Evolutionary conservation across 2,113 vertebrate genomes (phyloP).

Genomic region (Cnemophilus loriae): DNA sequence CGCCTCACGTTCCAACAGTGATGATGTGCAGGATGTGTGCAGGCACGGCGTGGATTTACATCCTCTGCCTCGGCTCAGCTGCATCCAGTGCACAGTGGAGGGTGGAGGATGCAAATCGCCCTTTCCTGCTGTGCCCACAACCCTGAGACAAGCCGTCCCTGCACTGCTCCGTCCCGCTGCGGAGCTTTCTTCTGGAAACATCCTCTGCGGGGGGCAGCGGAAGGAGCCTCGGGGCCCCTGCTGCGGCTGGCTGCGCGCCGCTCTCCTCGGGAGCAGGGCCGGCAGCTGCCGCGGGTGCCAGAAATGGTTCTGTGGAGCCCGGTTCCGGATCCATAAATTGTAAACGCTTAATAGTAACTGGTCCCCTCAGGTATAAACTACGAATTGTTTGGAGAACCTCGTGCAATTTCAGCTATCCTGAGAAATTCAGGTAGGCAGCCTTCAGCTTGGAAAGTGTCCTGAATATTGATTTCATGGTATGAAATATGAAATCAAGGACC

Average conservation of each 20-base stretch:
- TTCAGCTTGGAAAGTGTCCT: not conserved
- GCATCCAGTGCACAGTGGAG: not conserved
- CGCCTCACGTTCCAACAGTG: accelerated
- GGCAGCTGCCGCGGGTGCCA: not conserved
- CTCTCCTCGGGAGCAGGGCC: not conserved
- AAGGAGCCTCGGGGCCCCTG: accelerated
- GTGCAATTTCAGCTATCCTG: not conserved
- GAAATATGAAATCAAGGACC: not conserved
- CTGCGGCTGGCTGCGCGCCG: not conserved
- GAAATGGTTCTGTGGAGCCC: not conserved
- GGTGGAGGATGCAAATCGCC: not conserved
- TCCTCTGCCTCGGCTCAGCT: not conserved
- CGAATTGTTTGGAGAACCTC: not conserved
- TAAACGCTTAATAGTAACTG: not conserved
- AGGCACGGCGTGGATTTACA: accelerated
- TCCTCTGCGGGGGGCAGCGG: not conserved
- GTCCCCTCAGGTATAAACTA: not conserved
- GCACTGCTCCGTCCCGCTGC: not conserved
- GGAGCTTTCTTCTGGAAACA: not conserved
- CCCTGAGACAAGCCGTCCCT: not conserved
- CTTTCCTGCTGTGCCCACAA: not conserved
- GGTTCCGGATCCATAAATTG: not conserved
- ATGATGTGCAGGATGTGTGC: not conserved
- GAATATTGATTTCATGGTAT: accelerated
- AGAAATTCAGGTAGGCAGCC: not conserved